Evolutionary conservation across 1,140 invertebrate species (phyloP).

Genomic region (Drosophila takahashii): DNA sequence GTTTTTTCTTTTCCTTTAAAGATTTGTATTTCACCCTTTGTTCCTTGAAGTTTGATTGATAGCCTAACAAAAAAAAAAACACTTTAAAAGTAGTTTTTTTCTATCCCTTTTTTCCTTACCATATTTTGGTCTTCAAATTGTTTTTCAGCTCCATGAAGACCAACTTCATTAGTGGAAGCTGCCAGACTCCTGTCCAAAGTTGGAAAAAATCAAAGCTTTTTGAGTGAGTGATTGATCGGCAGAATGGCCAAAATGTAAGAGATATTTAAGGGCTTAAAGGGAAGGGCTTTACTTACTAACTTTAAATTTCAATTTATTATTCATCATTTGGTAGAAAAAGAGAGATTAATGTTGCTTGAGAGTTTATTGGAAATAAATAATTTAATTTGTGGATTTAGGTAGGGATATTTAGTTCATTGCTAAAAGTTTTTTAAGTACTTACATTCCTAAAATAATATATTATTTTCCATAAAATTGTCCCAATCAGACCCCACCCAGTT

Average conservation of each 20-base stretch:
- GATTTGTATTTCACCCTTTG: neutral
- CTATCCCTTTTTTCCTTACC: neutral
- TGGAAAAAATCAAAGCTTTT: conserved; percentile 55
- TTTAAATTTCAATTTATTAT: neutral
- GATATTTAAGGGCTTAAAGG: neutral
- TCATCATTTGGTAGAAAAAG: neutral
- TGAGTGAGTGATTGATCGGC: conserved; percentile 53
- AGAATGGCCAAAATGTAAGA: neutral
- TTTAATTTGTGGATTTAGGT: neutral
- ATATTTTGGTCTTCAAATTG: conserved; percentile 18
- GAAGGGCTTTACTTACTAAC: neutral
- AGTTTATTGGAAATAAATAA: no score
- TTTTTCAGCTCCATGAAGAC: conserved; percentile 19
- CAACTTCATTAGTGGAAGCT: conserved; percentile 39
- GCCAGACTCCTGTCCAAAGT: conserved; percentile 36
- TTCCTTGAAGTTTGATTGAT: conserved; percentile 21
- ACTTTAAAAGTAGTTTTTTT: neutral
- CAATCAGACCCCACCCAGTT: neutral
- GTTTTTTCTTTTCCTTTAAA: no score
- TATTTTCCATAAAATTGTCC: neutral
- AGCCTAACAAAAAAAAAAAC: neutral
- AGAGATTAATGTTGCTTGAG: no score
- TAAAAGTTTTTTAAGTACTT: no score
- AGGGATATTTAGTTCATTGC: no score
- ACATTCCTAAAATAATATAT: conserved; percentile 6